Base-by-base conservation (phyloP, 2,113 vertebrate genomes). In the Oryzias javanicus region DNA sequence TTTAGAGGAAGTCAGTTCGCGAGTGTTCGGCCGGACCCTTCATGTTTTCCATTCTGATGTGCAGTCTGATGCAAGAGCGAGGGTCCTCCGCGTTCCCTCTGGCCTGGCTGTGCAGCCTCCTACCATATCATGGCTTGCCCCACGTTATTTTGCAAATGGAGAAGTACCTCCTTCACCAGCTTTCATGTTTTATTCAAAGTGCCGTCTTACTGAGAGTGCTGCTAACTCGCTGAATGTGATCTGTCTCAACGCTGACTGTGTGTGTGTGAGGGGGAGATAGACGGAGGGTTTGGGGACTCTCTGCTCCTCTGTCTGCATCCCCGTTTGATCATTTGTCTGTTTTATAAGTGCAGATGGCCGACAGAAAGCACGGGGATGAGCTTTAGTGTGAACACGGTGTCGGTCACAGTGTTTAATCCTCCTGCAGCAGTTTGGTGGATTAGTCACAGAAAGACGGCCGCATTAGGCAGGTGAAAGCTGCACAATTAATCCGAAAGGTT, bases 141-240 rank as follows among this genome's bases (percentile, higher is more conserved):
- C 74, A 81, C 81, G 57, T 70, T 75, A 51, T 5, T 27, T 70
- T 72, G 77, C 62, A 72, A 67, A 58, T 62, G 63, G 65, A 80
- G 62, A 55, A 79, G 60, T 25, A 60, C 75, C 80, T 79, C 56
- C 72, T 71, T 80, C 79, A 80, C 67, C 58, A 60, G 76, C 80
- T 72, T 87, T 87, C 78, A 89, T 88, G 81, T 88, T 88, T 88
- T 87, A 88, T 90, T 86, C 80, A 88, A 86, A 70, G 75, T 18
- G 58, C 86, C 68, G 79, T 84, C 86, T 71, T 69, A 64, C 53
- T 73, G 58, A 20, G 70, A 86, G 78, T 56, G 79, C 82, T 71
- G 77, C 82, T 64, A 82, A 82, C 70, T 87, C 79, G 77, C 29
- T 74, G 70, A 82, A 76, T 79, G 84, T 66, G 68, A 86, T 89